phyloP scores from a whole-genome alignment of 1,140 invertebrate species.

The Drosophila setifemur region DNA sequence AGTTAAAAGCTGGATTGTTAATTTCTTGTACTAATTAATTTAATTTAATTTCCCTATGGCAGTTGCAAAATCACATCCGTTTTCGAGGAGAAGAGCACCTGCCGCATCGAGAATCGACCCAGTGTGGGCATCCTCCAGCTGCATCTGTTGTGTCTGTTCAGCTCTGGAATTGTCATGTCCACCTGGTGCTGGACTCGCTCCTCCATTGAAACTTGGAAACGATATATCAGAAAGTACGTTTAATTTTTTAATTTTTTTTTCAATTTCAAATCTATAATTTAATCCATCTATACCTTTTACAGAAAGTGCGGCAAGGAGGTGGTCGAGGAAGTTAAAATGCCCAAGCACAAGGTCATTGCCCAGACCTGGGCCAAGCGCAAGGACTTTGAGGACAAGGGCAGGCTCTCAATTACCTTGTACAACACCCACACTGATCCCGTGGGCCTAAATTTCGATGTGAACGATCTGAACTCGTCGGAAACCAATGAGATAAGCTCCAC shows the following conservation, averaged over 20 bases:
- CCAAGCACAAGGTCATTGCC: slow-evolving; percentile 95
- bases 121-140: slow-evolving; percentile 92
- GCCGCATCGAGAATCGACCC: slow-evolving; percentile 87
- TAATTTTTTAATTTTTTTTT: background rate
- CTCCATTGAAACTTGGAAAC: slow-evolving; percentile 91
- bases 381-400: slow-evolving; percentile 90
- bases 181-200: slow-evolving; percentile 95
- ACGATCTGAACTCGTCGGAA: slow-evolving; percentile 88
- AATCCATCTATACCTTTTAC: too few species aligned
- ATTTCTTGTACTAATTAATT: background rate
- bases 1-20: slow-evolving; percentile 83
- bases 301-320: slow-evolving; percentile 88
- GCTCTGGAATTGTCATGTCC: slow-evolving; percentile 93
- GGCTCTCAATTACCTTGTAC: slow-evolving; percentile 93
- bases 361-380: slow-evolving; percentile 94
- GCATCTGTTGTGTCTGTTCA: slow-evolving; percentile 92
- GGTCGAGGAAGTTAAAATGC: slow-evolving; percentile 88
- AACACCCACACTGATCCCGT: slow-evolving; percentile 95
- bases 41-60: slow-evolving; percentile 19
- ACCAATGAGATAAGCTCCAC: slow-evolving; percentile 91
- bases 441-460: slow-evolving; percentile 91
- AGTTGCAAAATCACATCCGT: slow-evolving; percentile 86
- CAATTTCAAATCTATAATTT: too few species aligned
- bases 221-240: slow-evolving; percentile 93
- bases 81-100: slow-evolving; percentile 83